Evolutionary conservation across 2,888 invertebrate species (phyloP), one percentile per base, ranked within the genome.

Genomic region (Napeogenes inachia): DNA sequence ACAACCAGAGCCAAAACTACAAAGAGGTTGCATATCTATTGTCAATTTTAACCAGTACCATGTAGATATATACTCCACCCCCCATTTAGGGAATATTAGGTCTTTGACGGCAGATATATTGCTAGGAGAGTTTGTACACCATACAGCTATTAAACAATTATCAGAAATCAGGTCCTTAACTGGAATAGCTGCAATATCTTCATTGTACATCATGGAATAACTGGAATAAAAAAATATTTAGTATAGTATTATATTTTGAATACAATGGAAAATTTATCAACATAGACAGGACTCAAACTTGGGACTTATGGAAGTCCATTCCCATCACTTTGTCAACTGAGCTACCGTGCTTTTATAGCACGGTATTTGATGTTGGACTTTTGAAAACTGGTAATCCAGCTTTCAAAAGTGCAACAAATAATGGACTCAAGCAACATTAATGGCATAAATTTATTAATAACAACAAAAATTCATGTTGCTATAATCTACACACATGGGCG

Each of bases 21-120:
- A 94, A 54, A 97, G 87, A 2, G 94, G 92, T 60, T 93, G 87
- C 33, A 96, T 94, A 61, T 87, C 84, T 57, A 88, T 92, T 0
- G 96, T 96, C 6, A 96, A 91, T 93, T 98, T 98, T 13, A 98
- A 76, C 99, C 99, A 99, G 74, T 93, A 95, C 94, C 98, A 96
- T 68, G 93, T 94, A 2, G 95, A 93, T 6, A 94, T 70, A 74
- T 93, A 92, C 55, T 91, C 84, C 0, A 98, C 89, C 12, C 93
- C 92, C 98, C 98, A 98, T 45, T 87, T 82, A 0, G 95, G 94
- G 75, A 99, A 94, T 71, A 98, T 92, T n/a, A 93, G 82, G 4
- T 94, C 87, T 72, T 92, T 91, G 33, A 98, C 90, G 64, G 93
- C 93, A 10, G 92, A 80, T 60, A 95, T 89, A 78, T 96, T 95